These are phyloP conservation scores for Schizotus pectinicornis DNA, from an alignment of 2,888 invertebrate genomes.

Conservation along the genomic window DNA sequence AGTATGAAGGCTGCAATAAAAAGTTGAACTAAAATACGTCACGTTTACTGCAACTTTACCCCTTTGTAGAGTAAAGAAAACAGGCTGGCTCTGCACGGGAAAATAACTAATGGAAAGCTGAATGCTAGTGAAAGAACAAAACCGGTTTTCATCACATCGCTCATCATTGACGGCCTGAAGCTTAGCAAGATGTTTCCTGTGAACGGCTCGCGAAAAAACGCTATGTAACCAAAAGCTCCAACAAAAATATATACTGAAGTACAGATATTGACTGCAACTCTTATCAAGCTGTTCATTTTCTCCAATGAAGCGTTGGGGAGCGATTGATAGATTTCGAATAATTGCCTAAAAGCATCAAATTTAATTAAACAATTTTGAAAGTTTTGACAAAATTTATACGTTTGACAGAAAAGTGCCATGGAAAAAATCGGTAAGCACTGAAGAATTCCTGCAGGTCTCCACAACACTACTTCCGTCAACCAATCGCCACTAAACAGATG, in stretches of 20 bases:
- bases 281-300: constrained; percentile 87
- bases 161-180: constrained; percentile 80
- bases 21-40: not conserved
- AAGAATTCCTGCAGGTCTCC: constrained; percentile 85
- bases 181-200: constrained; percentile 90
- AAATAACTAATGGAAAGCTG: constrained; percentile 96
- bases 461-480: constrained; percentile 74
- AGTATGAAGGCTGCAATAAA: constrained; percentile 16
- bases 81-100: constrained; percentile 93
- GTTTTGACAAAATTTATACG: constrained; percentile 63
- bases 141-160: constrained; percentile 91
- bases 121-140: constrained; percentile 95
- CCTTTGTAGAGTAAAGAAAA: constrained; percentile 88
- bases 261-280: constrained; percentile 90
- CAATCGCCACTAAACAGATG: constrained; percentile 79
- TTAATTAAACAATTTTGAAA: constrained; percentile 10
- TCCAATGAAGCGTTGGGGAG: constrained; percentile 86
- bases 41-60: constrained; percentile 60
- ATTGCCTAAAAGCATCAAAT: constrained; percentile 66
- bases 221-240: constrained; percentile 87
- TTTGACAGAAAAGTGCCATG: constrained; percentile 96
- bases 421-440: constrained; percentile 96
- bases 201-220: constrained; percentile 80
- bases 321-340: constrained; percentile 92
- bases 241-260: constrained; percentile 88